A percentile compares a stretch with the other conserved stretches of the same genome.
phyloP scores from a whole-genome alignment of 2,888 invertebrate genomes.

The Drosophila kuntzei region DNA sequence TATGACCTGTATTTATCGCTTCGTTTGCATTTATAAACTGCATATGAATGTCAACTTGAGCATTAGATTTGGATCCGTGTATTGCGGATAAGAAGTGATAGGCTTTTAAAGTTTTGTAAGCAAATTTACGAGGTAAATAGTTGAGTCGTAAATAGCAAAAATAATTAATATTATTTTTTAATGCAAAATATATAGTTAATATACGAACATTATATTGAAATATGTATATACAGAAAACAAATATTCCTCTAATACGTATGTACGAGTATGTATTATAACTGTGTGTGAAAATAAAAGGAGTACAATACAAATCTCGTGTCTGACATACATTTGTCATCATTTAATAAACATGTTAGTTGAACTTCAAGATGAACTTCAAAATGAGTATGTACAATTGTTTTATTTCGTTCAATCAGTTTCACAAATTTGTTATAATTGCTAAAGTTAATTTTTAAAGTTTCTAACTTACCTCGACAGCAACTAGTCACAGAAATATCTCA shows the following conservation, averaged over 20 bases:
- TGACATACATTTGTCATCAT: background rate
- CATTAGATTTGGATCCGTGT: slow-evolving; percentile 3
- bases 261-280: too few relatives aligned
- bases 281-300: too few relatives aligned
- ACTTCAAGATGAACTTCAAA: slow-evolving; percentile 1
- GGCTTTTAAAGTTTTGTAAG: background rate
- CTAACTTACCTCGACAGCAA: slow-evolving; percentile 5
- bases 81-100: background rate
- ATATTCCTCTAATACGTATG: too few relatives aligned
- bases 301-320: too few relatives aligned
- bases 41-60: slow-evolving; percentile 59
- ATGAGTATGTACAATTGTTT: background rate
- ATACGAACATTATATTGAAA: too few relatives aligned
- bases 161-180: too few relatives aligned
- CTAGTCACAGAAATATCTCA: slow-evolving; percentile 12
- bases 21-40: slow-evolving; percentile 55
- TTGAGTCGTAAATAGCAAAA: background rate
- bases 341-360: background rate
- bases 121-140: slow-evolving; percentile 17
- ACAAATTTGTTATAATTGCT: slow-evolving; percentile 5
- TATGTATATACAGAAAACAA: too few relatives aligned
- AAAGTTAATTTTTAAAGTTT: background rate
- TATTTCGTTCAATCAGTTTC: background rate
- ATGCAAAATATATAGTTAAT: too few relatives aligned
- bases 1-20: slow-evolving; percentile 49